Evolutionary conservation across 1,140 invertebrate species (phyloP).

Genomic region (Pogonus chalceus): DNA sequence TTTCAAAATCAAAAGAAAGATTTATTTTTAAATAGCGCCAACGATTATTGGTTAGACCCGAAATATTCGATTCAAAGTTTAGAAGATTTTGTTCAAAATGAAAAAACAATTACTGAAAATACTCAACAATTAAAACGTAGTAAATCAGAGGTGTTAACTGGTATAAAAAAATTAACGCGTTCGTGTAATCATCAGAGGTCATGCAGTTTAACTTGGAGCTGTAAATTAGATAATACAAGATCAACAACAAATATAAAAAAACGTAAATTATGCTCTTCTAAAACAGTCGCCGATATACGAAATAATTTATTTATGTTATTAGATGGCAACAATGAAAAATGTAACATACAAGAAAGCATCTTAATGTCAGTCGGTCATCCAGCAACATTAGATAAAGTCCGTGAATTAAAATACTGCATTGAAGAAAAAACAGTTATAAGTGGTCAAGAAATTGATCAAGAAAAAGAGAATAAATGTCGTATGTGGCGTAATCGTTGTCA

Average conservation of each 20-base stretch:
- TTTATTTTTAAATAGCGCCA: not conserved
- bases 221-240: slow-evolving; percentile 50
- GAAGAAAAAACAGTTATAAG: slow-evolving; percentile 34
- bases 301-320: slow-evolving; percentile 26
- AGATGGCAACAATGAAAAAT: slow-evolving; percentile 23
- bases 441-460: slow-evolving; percentile 33
- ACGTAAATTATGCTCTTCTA: slow-evolving; percentile 41
- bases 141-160: slow-evolving; percentile 49
- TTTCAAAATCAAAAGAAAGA: not conserved
- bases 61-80: not conserved
- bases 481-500: not conserved
- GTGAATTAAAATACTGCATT: not conserved
- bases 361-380: slow-evolving; percentile 36
- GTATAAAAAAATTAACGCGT: slow-evolving; percentile 34
- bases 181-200: slow-evolving; percentile 49
- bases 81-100: not conserved
- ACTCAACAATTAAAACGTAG: slow-evolving; percentile 49
- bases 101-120: not conserved
- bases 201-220: slow-evolving; percentile 56
- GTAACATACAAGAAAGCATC: slow-evolving; percentile 36
- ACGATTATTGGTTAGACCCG: slow-evolving; percentile 2
- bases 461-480: slow-evolving; percentile 29
- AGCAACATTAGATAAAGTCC: slow-evolving; percentile 20
- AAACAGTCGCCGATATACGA: slow-evolving; percentile 28
- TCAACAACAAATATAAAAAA: slow-evolving; percentile 53